Base-by-base conservation (phyloP, 2,797 vertebrate genomes). In the Anisognathus igniventris region DNA sequence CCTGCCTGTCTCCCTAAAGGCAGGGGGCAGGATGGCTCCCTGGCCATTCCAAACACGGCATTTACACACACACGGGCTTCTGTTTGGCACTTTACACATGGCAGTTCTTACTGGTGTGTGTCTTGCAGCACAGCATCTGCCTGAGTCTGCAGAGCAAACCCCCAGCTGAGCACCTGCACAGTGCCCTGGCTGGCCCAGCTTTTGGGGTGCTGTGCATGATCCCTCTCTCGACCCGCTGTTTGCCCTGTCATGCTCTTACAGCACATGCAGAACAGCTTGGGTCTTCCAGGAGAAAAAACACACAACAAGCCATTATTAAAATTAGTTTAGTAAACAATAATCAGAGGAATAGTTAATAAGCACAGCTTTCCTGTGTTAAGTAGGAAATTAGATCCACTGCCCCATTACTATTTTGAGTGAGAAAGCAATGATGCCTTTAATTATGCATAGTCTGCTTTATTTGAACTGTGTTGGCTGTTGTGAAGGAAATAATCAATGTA, bases 401-500 rank as follows among this genome's bases (percentile, higher is more conserved):
- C 81, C 92, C 95, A 95, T 96, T 96, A 94, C 96, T 96, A 66
- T 84, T 95, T 97, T 95, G 95, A 97, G 95, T 88, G 96, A 97
- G 96, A 96, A 96, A 93, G 95, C 95, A 95, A 91, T 80, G 85
- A 93, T 70, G 91, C 95, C 97, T 96, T 97, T 97, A 97, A 97
- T 97, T 97, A 97, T 97, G 97, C 95, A 97, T 94, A 93, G 93
- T 88, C 92, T 96, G 96, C 94, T 96, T 97, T 96, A 97, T 97
- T 96, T 97, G 96, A 96, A 94, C 86, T 91, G 96, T 89, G 93
- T 78, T 96, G 95, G 90, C 95, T 92, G 91, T 86, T 93, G 93
- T 67, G 93, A 96, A 82, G 75, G 80, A 93, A 96, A 97, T 96
- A 96, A 97, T 97, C 95, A 94, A 95, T 95, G 96, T 75, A 68